Evolutionary conservation across 2,113 vertebrate species (phyloP), one percentile per base, ranked within the genome.

Genomic region (Macroglossus sobrinus): DNA sequence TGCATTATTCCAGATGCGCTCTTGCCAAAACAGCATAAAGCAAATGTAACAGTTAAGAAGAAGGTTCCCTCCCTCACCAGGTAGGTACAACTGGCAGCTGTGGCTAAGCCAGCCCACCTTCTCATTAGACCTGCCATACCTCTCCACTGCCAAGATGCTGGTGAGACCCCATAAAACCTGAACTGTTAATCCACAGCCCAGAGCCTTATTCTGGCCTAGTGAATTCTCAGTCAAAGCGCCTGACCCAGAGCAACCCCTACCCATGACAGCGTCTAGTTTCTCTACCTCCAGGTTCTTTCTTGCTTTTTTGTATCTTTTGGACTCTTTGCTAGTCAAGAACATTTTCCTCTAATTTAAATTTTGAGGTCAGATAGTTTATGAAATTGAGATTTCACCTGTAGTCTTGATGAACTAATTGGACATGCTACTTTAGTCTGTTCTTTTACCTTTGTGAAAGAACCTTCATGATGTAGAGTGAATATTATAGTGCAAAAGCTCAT

Each of bases 11-110:
- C 97, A 97, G 97, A 97, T 97, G 91, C 96, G 97, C 69, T 96
- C 97, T 40, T 97, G 97, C 96, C 97, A 98, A 87, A 97, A 74
- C 96, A 97, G 96, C 21, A 97, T 97, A 92, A 98, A 98, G 85
- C 97, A 97, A 30, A 98, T 97, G 97, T 97, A 86, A 85, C 33
- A 5, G 75, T 81, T 45, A 80, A 72, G 71, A 95, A 14, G 69
- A 40, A 85, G 89, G 5, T 55, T 47, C 43, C 53, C 40, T 16
- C 63, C 80, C 91, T 78, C 30, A 0, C 80, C 13, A 55, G 97
- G 97, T 98, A 89, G 96, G 97, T 96, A 59, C 9, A 11, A 1
- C 35, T 7, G 55, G 64, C 43, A 33, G 40, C 43, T 0, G 5
- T 10, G 33, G 35, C 84, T 26, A 28, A 50, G 28, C 43, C 4